Evolutionary conservation across 2,797 vertebrate genomes (phyloP).

Genomic region (Sebastes dallii): DNA sequence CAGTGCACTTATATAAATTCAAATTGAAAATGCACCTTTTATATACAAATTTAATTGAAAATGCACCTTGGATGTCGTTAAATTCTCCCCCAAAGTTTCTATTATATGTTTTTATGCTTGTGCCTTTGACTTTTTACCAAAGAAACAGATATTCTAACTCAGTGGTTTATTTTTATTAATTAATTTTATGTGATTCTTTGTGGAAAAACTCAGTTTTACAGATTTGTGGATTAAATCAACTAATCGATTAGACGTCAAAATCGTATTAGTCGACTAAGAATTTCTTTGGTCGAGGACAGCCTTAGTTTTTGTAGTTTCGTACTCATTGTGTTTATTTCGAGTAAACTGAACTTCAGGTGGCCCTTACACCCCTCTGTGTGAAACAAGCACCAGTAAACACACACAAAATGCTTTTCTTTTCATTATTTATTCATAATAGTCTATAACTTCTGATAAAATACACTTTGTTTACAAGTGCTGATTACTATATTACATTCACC

Average conservation of each 20-base stretch:
- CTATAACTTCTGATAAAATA: constrained; percentile 85
- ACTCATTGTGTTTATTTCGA: not conserved
- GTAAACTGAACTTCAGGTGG: not conserved
- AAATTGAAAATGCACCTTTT: not conserved
- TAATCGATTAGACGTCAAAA: no score
- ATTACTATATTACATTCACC: constrained; percentile 87
- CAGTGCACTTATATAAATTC: not conserved
- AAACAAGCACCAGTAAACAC: not conserved
- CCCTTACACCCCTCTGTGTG: no score
- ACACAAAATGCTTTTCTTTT: constrained; percentile 39
- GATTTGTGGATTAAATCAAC: no score
- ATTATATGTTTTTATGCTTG: not conserved
- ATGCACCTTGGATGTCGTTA: not conserved
- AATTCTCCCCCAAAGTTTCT: not conserved
- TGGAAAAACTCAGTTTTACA: no score
- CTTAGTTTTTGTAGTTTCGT: not conserved
- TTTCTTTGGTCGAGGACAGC: no score
- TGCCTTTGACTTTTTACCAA: not conserved
- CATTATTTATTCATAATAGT: constrained; percentile 82
- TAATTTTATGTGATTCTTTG: not conserved
- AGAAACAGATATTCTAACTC: not conserved
- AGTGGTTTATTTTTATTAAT: not conserved
- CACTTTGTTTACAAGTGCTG: constrained; percentile 86
- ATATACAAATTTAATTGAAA: no score
- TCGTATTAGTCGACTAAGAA: no score